Percentiles rank a stretch among this genome's conserved stretches.
Evolutionary conservation across 2,888 invertebrate species (phyloP).

Genomic region (Diarsia rubi): DNA sequence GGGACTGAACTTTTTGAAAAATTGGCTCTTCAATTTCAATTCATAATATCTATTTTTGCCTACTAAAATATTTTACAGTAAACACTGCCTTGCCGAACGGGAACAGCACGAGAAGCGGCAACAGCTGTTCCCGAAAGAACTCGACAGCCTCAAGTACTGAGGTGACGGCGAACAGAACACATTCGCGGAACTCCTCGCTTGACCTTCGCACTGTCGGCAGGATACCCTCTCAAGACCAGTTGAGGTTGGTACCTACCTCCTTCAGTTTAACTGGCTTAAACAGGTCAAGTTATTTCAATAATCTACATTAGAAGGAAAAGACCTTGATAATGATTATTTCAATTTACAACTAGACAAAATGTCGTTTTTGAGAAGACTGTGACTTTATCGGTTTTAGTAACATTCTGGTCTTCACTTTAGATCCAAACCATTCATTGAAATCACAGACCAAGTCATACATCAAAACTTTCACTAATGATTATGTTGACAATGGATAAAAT

Average conservation of each 20-base stretch:
- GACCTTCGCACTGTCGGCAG: conserved; percentile 92
- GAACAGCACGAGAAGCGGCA: conserved; percentile 78
- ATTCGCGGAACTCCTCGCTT: conserved; percentile 96
- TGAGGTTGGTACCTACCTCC: conserved; percentile 76
- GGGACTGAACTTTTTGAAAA: neutral
- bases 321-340: neutral
- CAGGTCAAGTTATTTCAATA: neutral
- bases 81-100: conserved; percentile 76
- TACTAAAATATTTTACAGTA: conserved; percentile 73
- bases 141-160: conserved; percentile 86
- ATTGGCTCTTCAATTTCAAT: neutral
- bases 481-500: conserved; percentile 19
- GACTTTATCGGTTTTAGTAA: neutral
- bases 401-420: neutral
- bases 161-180: conserved; percentile 85
- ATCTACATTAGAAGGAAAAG: neutral
- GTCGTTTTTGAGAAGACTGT: neutral
- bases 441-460: conserved; percentile 2
- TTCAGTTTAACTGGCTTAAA: neutral
- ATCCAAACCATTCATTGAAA: conserved; percentile 15
- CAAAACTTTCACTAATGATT: conserved; percentile 14
- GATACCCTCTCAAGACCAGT: conserved; percentile 88
- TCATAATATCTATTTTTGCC: neutral
- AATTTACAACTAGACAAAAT: neutral
- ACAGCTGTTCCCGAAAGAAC: conserved; percentile 84